phyloP scores from a whole-genome alignment of 2,797 vertebrate species.

The Glyptemys insculpta region DNA sequence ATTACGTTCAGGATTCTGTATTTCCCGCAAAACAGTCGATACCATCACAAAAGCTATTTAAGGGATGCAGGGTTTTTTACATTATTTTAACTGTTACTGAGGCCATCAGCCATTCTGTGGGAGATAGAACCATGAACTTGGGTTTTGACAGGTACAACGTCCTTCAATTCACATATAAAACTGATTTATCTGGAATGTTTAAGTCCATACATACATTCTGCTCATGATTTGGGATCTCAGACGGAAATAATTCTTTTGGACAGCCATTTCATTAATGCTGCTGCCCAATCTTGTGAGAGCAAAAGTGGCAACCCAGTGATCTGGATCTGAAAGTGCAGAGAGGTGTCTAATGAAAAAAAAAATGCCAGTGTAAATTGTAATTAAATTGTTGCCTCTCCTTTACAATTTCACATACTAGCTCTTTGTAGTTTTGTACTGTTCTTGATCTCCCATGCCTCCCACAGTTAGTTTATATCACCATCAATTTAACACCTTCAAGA shows the following conservation, averaged over 20 bases:
- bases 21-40: neutral
- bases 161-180: neutral
- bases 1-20: neutral
- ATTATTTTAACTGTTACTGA: neutral
- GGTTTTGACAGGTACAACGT: neutral
- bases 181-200: neutral
- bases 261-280: neutral
- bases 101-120: neutral
- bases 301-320: neutral
- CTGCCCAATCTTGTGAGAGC: neutral
- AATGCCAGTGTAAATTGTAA: neutral
- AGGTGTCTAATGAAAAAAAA: neutral
- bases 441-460: neutral
- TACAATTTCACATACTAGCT: neutral
- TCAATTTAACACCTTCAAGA: neutral
- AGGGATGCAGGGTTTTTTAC: neutral
- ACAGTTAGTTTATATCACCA: neutral
- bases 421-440: neutral
- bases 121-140: neutral
- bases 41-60: neutral
- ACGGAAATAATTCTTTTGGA: neutral
- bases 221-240: neutral
- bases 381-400: neutral
- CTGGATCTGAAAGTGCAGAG: neutral
- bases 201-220: neutral